Evolutionary conservation across 2,888 invertebrate species (phyloP).

Genomic region (Nyleta sp.): DNA sequence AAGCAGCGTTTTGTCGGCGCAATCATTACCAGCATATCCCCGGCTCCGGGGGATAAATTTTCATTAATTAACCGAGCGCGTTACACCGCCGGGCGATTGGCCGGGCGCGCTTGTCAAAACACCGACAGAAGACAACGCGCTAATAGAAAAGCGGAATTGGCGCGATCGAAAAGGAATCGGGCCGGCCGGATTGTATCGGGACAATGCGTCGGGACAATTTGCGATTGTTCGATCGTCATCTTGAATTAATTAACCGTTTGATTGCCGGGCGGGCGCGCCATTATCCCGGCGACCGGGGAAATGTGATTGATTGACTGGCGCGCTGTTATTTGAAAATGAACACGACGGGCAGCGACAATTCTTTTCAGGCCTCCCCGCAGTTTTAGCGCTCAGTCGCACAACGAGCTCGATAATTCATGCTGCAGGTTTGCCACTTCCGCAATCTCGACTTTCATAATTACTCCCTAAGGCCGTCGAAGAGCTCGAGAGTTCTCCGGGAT

Average conservation of each 20-base stretch:
- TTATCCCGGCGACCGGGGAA: not conserved
- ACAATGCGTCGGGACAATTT: too few relatives aligned
- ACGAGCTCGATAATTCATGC: constrained; percentile 60
- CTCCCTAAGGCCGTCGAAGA: constrained; percentile 61
- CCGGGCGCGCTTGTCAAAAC: constrained; percentile 5
- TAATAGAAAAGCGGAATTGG: not conserved
- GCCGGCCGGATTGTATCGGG: not conserved
- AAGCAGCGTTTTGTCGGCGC: constrained; percentile 28
- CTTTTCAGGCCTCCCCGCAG: too few relatives aligned
- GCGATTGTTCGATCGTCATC: constrained; percentile 5
- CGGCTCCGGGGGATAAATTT: constrained; percentile 11
- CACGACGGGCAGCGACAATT: too few relatives aligned
- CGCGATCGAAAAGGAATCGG: not conserved
- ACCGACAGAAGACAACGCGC: not conserved
- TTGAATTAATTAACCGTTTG: constrained; percentile 21
- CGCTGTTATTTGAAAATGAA: too few relatives aligned
- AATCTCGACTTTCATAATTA: constrained; percentile 65
- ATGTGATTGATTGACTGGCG: constrained; percentile 33
- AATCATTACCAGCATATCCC: constrained; percentile 30
- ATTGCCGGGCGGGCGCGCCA: not conserved
- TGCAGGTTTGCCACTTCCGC: constrained; percentile 62
- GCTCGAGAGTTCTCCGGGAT: constrained; percentile 50
- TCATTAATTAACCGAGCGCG: constrained; percentile 28
- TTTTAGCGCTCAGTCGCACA: too few relatives aligned
- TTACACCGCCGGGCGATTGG: not conserved